Evolutionary conservation across 2,113 vertebrate genomes (phyloP).

Genomic region (Limanda limanda): DNA sequence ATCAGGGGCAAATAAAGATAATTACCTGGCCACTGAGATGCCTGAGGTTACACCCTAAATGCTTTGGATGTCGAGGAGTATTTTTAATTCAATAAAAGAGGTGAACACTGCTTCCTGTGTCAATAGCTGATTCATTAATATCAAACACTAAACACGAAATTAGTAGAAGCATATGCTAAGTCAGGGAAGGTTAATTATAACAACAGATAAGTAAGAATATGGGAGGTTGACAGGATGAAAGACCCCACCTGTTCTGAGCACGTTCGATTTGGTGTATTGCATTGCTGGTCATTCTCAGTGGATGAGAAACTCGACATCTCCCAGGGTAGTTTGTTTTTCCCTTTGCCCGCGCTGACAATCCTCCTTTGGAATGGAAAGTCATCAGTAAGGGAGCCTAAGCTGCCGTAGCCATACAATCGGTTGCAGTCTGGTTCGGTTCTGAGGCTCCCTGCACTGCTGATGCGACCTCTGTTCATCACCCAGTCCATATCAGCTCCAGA

Average conservation of each 20-base stretch:
- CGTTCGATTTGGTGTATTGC: slow-evolving; percentile 58
- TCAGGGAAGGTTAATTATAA: slow-evolving; percentile 6
- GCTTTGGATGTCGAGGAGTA: slow-evolving; percentile 13
- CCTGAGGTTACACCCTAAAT: neutral
- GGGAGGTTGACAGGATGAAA: neutral
- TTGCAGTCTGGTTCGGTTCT: slow-evolving; percentile 73
- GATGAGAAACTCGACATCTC: slow-evolving; percentile 80
- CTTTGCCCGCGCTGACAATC: slow-evolving; percentile 90
- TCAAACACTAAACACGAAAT: neutral
- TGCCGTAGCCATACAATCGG: slow-evolving; percentile 68
- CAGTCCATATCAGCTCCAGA: slow-evolving; percentile 89
- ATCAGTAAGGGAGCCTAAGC: slow-evolving; percentile 67
- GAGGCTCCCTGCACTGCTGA: slow-evolving; percentile 84
- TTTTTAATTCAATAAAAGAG: neutral
- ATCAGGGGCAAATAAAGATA: slow-evolving; percentile 25
- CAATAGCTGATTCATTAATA: no score
- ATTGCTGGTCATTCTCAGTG: slow-evolving; percentile 62
- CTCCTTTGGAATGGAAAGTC: slow-evolving; percentile 79
- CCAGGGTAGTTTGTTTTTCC: slow-evolving; percentile 94
- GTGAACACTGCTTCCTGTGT: no score
- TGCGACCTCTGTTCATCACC: slow-evolving; percentile 85
- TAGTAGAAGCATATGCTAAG: neutral
- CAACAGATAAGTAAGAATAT: slow-evolving; percentile 8
- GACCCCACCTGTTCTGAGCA: slow-evolving; percentile 85
- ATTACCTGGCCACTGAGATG: neutral